Conservation (phyloP, 2,888 invertebrate genomes). For the Rotaria socialis region DNA sequence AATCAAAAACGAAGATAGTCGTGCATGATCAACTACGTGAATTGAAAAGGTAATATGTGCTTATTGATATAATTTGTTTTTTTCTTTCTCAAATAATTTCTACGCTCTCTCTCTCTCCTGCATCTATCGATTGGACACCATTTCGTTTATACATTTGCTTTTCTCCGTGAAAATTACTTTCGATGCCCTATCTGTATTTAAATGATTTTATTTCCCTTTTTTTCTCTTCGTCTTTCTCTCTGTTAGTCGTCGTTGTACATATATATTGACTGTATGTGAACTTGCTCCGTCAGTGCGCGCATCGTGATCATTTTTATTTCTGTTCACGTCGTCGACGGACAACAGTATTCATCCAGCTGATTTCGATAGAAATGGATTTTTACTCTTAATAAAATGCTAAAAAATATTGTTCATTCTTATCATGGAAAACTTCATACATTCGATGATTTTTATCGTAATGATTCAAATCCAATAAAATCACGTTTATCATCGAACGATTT, state of each 20-base stretch:
- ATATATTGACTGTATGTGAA: neutral
- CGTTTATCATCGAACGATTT: neutral
- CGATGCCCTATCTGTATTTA: neutral
- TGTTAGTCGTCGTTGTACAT: neutral
- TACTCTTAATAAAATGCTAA: neutral
- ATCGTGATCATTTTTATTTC: neutral
- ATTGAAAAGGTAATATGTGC: neutral
- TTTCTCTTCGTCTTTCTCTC: neutral
- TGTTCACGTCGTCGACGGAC: neutral
- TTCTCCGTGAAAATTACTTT: neutral
- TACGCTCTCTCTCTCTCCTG: neutral
- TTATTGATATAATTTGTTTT: too few relatives aligned
- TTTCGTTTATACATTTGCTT: neutral
- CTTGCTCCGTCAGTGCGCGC: neutral
- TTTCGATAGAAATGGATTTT: neutral
- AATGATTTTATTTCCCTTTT: neutral
- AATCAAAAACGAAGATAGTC: neutral
- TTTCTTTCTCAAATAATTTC: neutral
- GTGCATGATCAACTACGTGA: neutral
- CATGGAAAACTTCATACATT: constrained; percentile 18
- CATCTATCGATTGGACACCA: neutral
- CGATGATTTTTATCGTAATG: constrained; percentile 15
- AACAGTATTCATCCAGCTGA: neutral
- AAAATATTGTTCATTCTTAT: constrained; percentile 21
- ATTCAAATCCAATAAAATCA: neutral